phyloP scores from a whole-genome alignment of 2,888 invertebrate species.

The Amiota communis region DNA sequence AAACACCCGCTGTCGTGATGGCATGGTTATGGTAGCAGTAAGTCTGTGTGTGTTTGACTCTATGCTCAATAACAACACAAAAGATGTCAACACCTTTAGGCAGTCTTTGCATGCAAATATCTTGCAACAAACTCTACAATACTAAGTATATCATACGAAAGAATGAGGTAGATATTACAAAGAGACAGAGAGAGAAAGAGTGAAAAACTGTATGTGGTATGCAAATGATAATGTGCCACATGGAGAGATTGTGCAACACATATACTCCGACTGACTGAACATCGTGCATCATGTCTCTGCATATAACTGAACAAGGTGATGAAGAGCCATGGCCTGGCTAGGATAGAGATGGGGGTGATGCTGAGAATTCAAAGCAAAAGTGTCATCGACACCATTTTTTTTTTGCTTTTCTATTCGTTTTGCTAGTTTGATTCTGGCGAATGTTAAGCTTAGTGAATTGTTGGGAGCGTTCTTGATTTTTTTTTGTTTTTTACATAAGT shows the following conservation, averaged over 20 bases:
- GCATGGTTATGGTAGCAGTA: neutral
- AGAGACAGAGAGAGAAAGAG: too few relatives aligned
- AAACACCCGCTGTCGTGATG: neutral
- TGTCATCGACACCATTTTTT: conserved; percentile 68
- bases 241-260: conserved; percentile 14
- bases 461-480: neutral
- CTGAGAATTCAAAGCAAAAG: conserved; percentile 44
- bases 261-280: neutral
- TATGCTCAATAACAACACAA: neutral
- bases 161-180: too few relatives aligned
- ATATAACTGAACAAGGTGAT: conserved; percentile 49
- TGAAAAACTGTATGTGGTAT: neutral
- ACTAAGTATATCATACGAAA: too few relatives aligned
- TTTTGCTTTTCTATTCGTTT: conserved; percentile 27
- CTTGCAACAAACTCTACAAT: neutral
- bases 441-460: neutral
- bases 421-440: conserved; percentile 3
- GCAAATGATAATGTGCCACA: conserved; percentile 16
- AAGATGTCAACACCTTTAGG: conserved; percentile 23
- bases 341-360: conserved; percentile 25
- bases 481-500: neutral
- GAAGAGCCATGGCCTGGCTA: conserved; percentile 19
- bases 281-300: conserved; percentile 48
- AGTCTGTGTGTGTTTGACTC: neutral
- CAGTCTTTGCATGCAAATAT: conserved; percentile 14